These are phyloP conservation scores for Hypsopygia costalis DNA, from an alignment of 2,888 invertebrate genomes.

Conservation along the genomic window DNA sequence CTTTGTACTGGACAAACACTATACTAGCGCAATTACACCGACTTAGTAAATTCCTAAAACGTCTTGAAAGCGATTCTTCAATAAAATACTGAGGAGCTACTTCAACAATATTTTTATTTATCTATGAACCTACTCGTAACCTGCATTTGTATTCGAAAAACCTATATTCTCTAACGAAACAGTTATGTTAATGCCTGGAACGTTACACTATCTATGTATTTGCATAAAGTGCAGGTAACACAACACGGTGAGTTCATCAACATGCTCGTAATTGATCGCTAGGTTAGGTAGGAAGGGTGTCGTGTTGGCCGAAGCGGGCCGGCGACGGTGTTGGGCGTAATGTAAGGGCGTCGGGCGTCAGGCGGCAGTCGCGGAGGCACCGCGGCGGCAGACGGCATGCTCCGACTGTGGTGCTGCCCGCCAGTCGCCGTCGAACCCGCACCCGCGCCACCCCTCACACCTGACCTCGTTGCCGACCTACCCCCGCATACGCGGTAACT, in stretches of 20 bases:
- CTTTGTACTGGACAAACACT: constrained; percentile 43
- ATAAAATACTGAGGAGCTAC: no score
- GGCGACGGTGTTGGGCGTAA: not conserved
- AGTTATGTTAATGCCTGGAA: no score
- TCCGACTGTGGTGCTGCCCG: constrained; percentile 56
- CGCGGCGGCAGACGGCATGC: constrained; percentile 65
- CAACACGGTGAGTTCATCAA: constrained; percentile 52
- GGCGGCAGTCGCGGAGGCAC: constrained; percentile 61
- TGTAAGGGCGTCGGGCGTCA: constrained; percentile 17
- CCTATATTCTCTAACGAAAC: no score
- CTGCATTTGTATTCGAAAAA: no score
- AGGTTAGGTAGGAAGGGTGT: constrained; percentile 24
- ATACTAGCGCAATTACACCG: constrained; percentile 24
- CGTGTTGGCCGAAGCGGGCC: constrained; percentile 3
- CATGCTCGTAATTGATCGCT: constrained; percentile 49
- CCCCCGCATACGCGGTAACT: constrained; percentile 65
- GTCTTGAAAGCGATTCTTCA: no score
- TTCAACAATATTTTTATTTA: no score
- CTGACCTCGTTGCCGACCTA: constrained; percentile 68
- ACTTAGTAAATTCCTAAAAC: no score
- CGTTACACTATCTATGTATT: constrained; percentile 9
- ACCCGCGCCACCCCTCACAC: constrained; percentile 36
- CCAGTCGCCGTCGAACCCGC: constrained; percentile 37
- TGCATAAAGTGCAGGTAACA: constrained; percentile 56
- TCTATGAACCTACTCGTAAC: no score